Percentiles rank a stretch among this genome's conserved stretches.
Conservation (phyloP, 2,797 vertebrate genomes). For the Serranus cabrilla region DNA sequence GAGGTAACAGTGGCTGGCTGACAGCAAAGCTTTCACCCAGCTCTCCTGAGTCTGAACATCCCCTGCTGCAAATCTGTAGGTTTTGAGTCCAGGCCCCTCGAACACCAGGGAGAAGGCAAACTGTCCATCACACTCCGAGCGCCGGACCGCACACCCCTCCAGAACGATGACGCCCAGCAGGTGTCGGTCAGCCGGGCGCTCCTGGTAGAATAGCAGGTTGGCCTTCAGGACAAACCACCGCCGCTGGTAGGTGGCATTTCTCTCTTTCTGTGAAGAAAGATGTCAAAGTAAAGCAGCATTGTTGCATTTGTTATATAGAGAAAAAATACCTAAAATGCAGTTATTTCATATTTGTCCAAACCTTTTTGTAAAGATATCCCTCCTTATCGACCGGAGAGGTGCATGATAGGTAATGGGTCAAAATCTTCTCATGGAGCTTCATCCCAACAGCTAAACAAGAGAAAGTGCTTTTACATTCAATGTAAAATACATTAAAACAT, state of each 20-base stretch:
- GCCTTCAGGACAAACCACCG: conserved; percentile 96
- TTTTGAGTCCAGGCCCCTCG: conserved; percentile 85
- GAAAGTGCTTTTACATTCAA: neutral
- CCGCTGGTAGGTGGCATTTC: conserved; percentile 87
- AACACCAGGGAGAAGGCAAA: conserved; percentile 92
- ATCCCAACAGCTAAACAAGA: conserved; percentile 80
- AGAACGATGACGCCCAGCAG: conserved; percentile 93
- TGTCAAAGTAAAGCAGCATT: neutral
- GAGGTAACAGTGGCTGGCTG: conserved; percentile 92
- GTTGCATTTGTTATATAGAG: neutral
- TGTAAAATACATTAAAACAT: neutral
- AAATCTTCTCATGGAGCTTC: conserved; percentile 94
- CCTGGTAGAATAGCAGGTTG: conserved; percentile 97
- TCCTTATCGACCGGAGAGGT: conserved; percentile 91
- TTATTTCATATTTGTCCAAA: conserved; percentile 15
- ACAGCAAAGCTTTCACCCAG: conserved; percentile 92
- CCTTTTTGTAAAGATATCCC: conserved; percentile 93
- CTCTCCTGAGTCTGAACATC: conserved; percentile 87
- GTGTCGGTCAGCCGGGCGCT: conserved; percentile 89
- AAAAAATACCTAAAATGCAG: neutral
- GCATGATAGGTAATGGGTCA: conserved; percentile 91
- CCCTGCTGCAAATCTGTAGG: conserved; percentile 89
- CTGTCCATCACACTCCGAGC: conserved; percentile 85
- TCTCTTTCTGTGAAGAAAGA: conserved; percentile 73
- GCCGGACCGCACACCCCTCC: conserved; percentile 92